Conservation (phyloP, 2,888 invertebrate species). For the Cerceris ruficornis region DNA sequence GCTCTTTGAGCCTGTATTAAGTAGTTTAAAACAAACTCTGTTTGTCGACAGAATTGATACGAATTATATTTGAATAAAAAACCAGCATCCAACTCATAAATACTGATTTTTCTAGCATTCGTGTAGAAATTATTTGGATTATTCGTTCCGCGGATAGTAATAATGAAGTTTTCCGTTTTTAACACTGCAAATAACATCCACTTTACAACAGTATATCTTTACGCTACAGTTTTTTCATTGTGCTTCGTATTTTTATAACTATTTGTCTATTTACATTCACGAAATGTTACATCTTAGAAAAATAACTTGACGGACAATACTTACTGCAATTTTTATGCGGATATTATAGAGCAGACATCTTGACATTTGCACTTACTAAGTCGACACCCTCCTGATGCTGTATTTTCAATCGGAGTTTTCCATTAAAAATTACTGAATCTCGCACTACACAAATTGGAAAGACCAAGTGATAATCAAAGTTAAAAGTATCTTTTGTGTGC, state of each 20-base stretch:
- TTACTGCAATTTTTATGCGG: conserved; percentile 64
- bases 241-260: conserved; percentile 21
- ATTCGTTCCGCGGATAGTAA: no score
- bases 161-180: neutral
- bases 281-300: conserved; percentile 45
- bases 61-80: no score
- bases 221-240: conserved; percentile 28
- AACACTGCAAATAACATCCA: conserved; percentile 15
- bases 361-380: conserved; percentile 65
- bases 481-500: conserved; percentile 43
- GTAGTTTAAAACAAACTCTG: conserved; percentile 15
- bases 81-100: no score
- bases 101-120: no score
- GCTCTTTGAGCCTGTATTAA: neutral
- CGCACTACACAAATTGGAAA: conserved; percentile 70
- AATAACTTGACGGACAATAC: conserved; percentile 62
- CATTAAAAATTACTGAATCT: conserved; percentile 68
- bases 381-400: conserved; percentile 62
- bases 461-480: conserved; percentile 63
- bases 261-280: conserved; percentile 28
- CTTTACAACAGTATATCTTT: conserved; percentile 16
- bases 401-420: conserved; percentile 64
- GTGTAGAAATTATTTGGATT: no score
- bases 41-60: no score
- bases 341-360: conserved; percentile 65